Percentiles rank a stretch among this genome's conserved stretches.
These are phyloP conservation scores for Acronicta psi DNA, from an alignment of 2,888 invertebrate genomes.

Conservation along the genomic window DNA sequence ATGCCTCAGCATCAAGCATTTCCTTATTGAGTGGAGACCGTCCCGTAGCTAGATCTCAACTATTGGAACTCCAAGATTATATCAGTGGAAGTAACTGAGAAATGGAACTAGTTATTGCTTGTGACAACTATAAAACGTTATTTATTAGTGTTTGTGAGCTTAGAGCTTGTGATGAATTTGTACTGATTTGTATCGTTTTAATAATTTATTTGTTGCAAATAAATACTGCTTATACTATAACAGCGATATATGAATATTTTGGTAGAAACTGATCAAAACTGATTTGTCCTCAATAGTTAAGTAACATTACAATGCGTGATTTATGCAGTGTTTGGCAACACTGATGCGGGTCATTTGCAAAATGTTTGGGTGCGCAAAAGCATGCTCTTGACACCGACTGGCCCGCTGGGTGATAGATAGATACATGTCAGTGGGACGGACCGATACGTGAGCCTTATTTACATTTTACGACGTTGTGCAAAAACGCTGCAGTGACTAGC, in stretches of 20 bases:
- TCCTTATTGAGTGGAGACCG: constrained; percentile 61
- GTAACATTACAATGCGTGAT: constrained; percentile 44
- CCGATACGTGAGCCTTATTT: constrained; percentile 62
- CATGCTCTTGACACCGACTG: constrained; percentile 73
- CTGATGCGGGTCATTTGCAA: constrained; percentile 64
- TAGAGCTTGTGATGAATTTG: constrained; percentile 63
- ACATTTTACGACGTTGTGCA: constrained; percentile 65
- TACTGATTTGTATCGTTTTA: constrained; percentile 60
- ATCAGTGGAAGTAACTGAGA: constrained; percentile 64
- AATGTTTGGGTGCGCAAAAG: constrained; percentile 63
- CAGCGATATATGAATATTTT: constrained; percentile 18
- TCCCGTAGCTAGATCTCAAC: constrained; percentile 44
- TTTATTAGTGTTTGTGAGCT: constrained; percentile 67
- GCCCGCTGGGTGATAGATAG: constrained; percentile 64
- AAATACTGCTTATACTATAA: constrained; percentile 1
- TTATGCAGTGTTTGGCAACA: constrained; percentile 53
- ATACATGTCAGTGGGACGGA: constrained; percentile 68
- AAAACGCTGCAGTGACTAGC: constrained; percentile 51
- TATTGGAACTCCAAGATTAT: constrained; percentile 57
- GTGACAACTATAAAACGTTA: constrained; percentile 71
- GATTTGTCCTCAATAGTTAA: constrained; percentile 31
- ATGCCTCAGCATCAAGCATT: constrained; percentile 50
- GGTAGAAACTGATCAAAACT: constrained; percentile 20
- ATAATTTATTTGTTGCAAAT: constrained; percentile 42
- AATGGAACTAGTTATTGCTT: constrained; percentile 70